Conservation (phyloP, 1,140 invertebrate species). For the Asbolus verrucosus region DNA sequence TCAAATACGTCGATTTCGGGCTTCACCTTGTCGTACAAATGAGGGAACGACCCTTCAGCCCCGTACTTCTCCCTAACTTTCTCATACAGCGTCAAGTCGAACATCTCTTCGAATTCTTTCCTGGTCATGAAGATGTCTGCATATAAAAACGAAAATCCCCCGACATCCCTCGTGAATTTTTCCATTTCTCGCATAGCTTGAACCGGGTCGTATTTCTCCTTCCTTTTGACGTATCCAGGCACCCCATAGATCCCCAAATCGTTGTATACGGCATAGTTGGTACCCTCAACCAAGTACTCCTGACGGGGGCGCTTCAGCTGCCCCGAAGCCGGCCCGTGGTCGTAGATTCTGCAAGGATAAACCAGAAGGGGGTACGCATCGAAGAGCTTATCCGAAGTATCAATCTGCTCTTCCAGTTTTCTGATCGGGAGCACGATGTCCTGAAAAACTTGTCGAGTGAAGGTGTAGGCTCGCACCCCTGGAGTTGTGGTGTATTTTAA, state of each 20-base stretch:
- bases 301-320: constrained; percentile 65
- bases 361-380: constrained; percentile 69
- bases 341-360: constrained; percentile 71
- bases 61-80: constrained; percentile 67
- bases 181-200: constrained; percentile 70
- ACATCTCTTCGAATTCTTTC: constrained; percentile 70
- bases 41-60: constrained; percentile 69
- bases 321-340: constrained; percentile 66
- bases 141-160: constrained; percentile 73
- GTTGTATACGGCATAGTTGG: constrained; percentile 70
- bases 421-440: constrained; percentile 71
- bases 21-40: constrained; percentile 71
- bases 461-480: constrained; percentile 69
- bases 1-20: constrained; percentile 78
- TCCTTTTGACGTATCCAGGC: constrained; percentile 67
- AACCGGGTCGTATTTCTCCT: constrained; percentile 68
- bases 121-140: constrained; percentile 75
- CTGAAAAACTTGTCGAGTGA: constrained; percentile 71
- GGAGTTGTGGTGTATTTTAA: constrained; percentile 70
- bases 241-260: constrained; percentile 72
- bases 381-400: constrained; percentile 67
- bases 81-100: constrained; percentile 68
- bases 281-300: constrained; percentile 67
- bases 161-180: constrained; percentile 69
- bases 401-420: constrained; percentile 69